phyloP scores from a whole-genome alignment of 2,797 vertebrate genomes.

The Arctocebus calabarensis region DNA sequence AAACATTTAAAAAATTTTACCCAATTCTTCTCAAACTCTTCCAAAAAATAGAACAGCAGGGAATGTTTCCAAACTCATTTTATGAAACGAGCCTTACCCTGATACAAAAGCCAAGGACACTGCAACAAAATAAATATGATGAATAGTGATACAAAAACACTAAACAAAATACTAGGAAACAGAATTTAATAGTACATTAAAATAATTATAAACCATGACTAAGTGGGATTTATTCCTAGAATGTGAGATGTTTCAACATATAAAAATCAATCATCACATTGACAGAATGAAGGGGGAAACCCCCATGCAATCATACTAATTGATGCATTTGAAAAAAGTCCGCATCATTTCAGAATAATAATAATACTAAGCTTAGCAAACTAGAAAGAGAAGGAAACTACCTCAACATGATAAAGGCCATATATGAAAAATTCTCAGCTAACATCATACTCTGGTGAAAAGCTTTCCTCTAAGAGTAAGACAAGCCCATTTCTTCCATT shows the following conservation, averaged over 20 bases:
- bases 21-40: background rate
- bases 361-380: background rate
- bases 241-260: background rate
- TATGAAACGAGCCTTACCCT: background rate
- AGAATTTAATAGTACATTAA: background rate
- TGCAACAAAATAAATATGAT: background rate
- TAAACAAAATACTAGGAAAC: background rate
- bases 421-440: background rate
- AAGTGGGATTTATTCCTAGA: background rate
- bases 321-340: background rate
- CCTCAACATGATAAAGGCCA: background rate
- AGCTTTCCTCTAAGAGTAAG: background rate
- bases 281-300: background rate
- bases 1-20: background rate
- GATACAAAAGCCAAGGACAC: background rate
- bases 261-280: background rate
- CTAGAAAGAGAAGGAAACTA: background rate
- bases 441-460: background rate
- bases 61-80: background rate
- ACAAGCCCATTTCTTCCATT: background rate
- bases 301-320: background rate
- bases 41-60: background rate
- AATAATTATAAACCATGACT: background rate
- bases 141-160: background rate
- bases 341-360: background rate